phyloP scores from a whole-genome alignment of 1,140 invertebrate species.

The Bombus vancouverensis region DNA sequence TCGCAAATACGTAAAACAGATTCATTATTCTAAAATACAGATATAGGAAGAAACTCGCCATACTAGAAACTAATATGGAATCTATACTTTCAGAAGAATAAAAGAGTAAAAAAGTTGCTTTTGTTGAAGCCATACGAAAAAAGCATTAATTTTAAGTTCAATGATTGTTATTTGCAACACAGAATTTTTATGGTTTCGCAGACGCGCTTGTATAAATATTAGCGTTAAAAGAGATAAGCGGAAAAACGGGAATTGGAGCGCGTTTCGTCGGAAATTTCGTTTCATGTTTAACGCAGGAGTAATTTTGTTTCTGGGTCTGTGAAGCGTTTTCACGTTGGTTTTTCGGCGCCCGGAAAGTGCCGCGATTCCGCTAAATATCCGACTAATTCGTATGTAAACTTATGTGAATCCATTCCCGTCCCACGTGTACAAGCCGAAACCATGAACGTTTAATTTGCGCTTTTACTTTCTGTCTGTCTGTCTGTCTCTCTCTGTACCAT shows the following conservation, averaged over 20 bases:
- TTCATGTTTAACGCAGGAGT: constrained; percentile 7
- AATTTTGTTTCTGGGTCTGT: constrained; percentile 13
- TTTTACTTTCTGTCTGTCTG: not conserved
- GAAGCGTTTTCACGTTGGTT: not conserved
- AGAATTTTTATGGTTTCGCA: not conserved
- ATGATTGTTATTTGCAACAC: not conserved
- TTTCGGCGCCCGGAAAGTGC: not conserved
- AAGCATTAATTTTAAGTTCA: too few species aligned
- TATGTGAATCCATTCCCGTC: constrained; percentile 26
- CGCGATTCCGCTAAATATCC: constrained; percentile 32
- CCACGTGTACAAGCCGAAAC: not conserved
- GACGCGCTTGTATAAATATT: constrained; percentile 1
- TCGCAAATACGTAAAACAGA: too few species aligned
- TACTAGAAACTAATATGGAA: too few species aligned
- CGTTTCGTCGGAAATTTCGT: not conserved
- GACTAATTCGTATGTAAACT: constrained; percentile 37
- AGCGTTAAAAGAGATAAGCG: constrained; percentile 12
- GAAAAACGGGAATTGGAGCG: not conserved
- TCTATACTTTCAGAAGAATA: too few species aligned
- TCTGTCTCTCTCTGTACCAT: not conserved
- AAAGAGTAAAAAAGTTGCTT: too few species aligned
- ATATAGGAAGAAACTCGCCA: too few species aligned
- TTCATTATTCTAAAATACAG: too few species aligned
- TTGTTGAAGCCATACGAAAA: too few species aligned
- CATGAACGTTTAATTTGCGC: constrained; percentile 18